Base-by-base conservation (phyloP, 2,888 invertebrate species). In the Phymatocera aterrima region DNA sequence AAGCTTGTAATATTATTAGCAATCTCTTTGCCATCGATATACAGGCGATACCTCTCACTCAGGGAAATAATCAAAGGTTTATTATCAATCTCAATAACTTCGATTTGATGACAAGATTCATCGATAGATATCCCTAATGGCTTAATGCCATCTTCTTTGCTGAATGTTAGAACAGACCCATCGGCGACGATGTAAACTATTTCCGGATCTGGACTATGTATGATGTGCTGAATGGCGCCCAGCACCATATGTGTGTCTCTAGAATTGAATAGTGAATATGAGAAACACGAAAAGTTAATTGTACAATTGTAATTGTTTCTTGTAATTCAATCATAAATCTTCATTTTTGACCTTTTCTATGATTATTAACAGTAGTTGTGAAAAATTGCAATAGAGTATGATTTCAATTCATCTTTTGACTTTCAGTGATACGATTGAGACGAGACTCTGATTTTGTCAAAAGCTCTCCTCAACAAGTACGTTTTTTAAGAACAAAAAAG, bases 1-100 rank as follows among this genome's bases (percentile, higher is more conserved):
- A 94, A 94, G 10, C 96, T 96, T 79, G 94, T 95, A 12, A 95
- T 93, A 90, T 94, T 94, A 80, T 92, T 93, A 70, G 94, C 92
- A n/a, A 94, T 90, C 87, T 93, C 89, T 78, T 86, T 88, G 77
- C 92, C 91, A 86, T 94, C 92, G 31, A 94, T 86, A 83, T 92
- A 93, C 24, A 95, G 91, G 78, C 92, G 90, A 68, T 93, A 92
- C 84, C 92, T 92, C 65, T 91, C 91, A 57, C 93, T 92, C 8
- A 94, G 87, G 18, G 93, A 92, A 64, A 94, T 85, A 77, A 92
- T 90, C 74, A 91, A 86, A 60, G 92, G 83, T 57, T 90, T 88
- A n/a, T 89, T 86, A 40, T 91, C 90, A 74, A 93, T 86, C 24
- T 85, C 84, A 21, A 91, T 82, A 3, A 91, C 89, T 84, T 91